Base-by-base conservation (phyloP, 2,888 invertebrate species). In the Oscheius sp. region DNA sequence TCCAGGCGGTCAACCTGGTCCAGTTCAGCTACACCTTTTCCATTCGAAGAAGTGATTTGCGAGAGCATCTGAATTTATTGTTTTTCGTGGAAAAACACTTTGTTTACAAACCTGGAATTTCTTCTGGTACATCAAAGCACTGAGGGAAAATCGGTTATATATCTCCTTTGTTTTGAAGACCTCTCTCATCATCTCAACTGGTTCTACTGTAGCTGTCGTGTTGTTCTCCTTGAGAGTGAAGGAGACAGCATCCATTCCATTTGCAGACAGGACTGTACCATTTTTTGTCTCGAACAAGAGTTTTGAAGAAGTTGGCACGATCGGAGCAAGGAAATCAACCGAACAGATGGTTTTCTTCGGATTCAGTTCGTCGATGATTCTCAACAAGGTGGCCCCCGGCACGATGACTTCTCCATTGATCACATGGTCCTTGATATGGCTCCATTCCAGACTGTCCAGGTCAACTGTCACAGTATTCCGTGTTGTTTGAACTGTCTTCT, bases 391-490 rank as follows among this genome's bases (percentile, higher is more conserved):
- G 9, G 82, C 80, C 1, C 82, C 80, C 21, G 82, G 82, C 7
- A 82, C 76, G 13, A 82, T 79, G n/a, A 82, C 66, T 62, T 76
- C 74, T 2, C 72, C 63, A 58, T 82, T 76, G 57, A 82, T 78
- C 2, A 82, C 76, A 59, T 82, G 82, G 33, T 80, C 76, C n/a
- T 70, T 73, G 1, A 82, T 77, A 51, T 82, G 78, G 37, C 50
- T 70, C 78, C 79, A 81, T 68, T 77, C 77, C 0, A 72, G 66
- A 4, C 70, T 71, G 11, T 79, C 74, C 33, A 80, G 29, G 11
- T 73, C 37, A 10, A 79, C 71, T 21, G 73, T 62, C 21, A 75
- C 73, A 1, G 62, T 57, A 1, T 55, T 53, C 53, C 73, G 50
- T 13, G 21, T 13, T n/a, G 13, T n/a, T 48, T 5, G n/a, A 47